Conservation (phyloP, 2,797 vertebrate species). For the Platyrinchus mystaceus region DNA sequence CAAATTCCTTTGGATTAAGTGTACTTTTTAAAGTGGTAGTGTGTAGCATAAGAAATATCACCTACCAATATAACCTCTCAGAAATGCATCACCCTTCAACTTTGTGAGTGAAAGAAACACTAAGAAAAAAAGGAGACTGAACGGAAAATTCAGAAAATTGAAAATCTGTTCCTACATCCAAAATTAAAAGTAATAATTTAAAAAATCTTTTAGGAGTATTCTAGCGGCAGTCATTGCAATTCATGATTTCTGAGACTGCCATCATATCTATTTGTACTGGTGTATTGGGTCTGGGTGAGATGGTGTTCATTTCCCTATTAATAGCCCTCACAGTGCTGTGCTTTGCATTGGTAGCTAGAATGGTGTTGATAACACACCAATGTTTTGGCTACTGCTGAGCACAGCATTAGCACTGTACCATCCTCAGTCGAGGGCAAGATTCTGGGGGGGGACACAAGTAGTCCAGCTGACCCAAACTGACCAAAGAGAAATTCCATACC, state of each 20-base stretch:
- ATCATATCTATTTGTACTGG: neutral
- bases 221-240: neutral
- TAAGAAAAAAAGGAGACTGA: neutral
- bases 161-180: neutral
- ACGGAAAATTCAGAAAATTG: neutral
- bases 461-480: too few relatives aligned
- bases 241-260: neutral
- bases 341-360: too few relatives aligned
- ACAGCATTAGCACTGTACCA: too few relatives aligned
- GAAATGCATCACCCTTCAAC: neutral
- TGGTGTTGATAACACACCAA: too few relatives aligned
- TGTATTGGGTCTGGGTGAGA: too few relatives aligned
- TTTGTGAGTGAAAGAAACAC: neutral
- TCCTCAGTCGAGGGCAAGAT: too few relatives aligned
- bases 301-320: too few relatives aligned
- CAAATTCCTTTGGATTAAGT: neutral
- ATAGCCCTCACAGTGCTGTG: too few relatives aligned
- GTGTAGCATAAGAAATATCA: neutral
- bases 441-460: too few relatives aligned
- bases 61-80: neutral
- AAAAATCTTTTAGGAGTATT: neutral
- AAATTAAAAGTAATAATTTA: neutral
- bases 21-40: neutral
- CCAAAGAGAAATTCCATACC: too few relatives aligned
- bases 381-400: too few relatives aligned